A percentile compares a stretch with the other conserved stretches of the same genome.
Evolutionary conservation across 2,113 vertebrate species (phyloP).

Genomic region (Melozone crissalis): DNA sequence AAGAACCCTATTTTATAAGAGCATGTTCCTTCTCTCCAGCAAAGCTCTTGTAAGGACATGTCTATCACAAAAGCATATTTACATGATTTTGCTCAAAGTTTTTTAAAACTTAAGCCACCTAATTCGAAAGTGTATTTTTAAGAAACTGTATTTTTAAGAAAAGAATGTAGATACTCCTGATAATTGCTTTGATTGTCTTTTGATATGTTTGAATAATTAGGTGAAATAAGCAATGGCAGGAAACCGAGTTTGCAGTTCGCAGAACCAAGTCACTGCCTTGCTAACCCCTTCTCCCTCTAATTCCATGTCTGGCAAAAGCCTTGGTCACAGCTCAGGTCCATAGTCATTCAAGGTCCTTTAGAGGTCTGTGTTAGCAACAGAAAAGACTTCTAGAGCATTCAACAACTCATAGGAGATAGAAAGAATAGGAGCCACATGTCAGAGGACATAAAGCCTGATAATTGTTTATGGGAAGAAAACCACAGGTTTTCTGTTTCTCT

Average conservation of each 20-base stretch:
- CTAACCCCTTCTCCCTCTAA: not conserved
- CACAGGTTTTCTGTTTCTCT: not conserved
- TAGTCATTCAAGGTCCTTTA: too few species aligned
- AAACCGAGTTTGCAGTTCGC: not conserved
- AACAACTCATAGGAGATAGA: not conserved
- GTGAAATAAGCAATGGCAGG: not conserved
- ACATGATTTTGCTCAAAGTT: not conserved
- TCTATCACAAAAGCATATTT: not conserved
- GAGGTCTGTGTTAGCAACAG: not conserved
- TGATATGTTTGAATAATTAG: not conserved
- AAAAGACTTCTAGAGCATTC: not conserved
- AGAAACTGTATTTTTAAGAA: not conserved
- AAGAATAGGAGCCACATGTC: not conserved
- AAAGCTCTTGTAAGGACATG: not conserved
- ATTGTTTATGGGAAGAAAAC: not conserved
- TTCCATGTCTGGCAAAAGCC: not conserved
- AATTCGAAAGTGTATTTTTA: not conserved
- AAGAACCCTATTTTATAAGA: not conserved
- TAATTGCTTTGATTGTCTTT: not conserved
- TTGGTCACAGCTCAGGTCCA: not conserved
- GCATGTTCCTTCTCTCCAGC: not conserved
- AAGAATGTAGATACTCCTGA: not conserved
- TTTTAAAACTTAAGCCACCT: not conserved
- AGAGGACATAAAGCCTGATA: not conserved
- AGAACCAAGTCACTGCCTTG: not conserved